A percentile compares a stretch with the other conserved stretches of the same genome.
Conservation (phyloP, 2,113 vertebrate genomes). For the Cyanocitta stelleri region DNA sequence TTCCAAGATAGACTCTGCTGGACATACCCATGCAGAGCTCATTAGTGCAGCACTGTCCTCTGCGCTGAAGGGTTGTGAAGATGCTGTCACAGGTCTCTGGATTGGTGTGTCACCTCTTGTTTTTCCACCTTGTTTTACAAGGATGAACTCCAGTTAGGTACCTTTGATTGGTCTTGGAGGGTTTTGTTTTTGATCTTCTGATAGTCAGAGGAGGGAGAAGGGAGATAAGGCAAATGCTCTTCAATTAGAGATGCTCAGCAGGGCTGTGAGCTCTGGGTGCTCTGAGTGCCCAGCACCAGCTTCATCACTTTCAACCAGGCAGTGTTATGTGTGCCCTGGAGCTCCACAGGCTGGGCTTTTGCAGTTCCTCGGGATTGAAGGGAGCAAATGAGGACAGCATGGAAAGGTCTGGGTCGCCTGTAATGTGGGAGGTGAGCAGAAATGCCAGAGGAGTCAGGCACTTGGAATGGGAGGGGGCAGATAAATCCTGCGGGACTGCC, state of each 20-base stretch:
- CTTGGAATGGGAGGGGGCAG: constrained; percentile 37
- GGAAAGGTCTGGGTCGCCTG: neutral
- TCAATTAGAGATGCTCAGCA: neutral
- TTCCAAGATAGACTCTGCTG: neutral
- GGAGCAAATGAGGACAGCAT: neutral
- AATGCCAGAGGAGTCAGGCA: constrained; percentile 47
- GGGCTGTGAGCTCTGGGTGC: neutral
- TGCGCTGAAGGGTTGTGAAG: neutral
- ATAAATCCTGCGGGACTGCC: neutral
- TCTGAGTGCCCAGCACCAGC: neutral
- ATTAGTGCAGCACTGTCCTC: neutral
- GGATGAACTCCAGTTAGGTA: neutral
- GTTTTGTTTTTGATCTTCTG: neutral
- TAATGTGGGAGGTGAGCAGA: constrained; percentile 23
- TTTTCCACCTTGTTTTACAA: neutral
- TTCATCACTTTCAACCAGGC: neutral
- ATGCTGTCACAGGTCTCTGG: neutral
- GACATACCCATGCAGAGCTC: neutral
- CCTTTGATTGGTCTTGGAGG: neutral
- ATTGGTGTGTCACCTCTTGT: neutral
- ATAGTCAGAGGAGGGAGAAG: neutral
- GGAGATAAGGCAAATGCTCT: neutral
- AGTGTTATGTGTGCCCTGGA: neutral
- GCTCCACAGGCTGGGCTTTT: neutral
- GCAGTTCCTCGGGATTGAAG: neutral